Percentiles rank a stretch among this genome's conserved stretches.
Conservation (phyloP, 2,797 vertebrate genomes). For the Alosa sapidissima region DNA sequence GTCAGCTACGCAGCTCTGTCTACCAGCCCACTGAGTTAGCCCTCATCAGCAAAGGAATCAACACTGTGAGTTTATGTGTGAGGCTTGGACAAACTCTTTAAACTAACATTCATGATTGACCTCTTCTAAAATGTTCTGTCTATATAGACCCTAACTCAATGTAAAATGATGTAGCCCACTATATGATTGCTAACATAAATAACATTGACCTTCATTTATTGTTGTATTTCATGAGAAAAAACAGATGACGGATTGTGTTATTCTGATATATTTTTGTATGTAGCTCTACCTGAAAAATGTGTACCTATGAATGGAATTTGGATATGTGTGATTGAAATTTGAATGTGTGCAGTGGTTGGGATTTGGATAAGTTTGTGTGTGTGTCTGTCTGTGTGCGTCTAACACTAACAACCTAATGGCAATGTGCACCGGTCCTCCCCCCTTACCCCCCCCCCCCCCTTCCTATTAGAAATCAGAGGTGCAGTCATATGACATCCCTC, state of each 20-base stretch:
- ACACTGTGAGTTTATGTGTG: constrained; percentile 70
- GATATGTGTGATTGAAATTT: neutral
- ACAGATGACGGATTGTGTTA: neutral
- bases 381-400: neutral
- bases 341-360: neutral
- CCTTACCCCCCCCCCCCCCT: neutral
- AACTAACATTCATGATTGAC: neutral
- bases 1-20: constrained; percentile 85
- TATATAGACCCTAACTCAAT: neutral
- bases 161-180: neutral
- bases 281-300: neutral
- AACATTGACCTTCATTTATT: neutral
- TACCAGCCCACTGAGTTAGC: constrained; percentile 97
- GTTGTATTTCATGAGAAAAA: neutral
- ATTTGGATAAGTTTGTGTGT: neutral
- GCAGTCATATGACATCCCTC: constrained; percentile 78
- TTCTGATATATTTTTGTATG: neutral
- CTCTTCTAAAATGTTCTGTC: neutral
- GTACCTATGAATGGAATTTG: neutral
- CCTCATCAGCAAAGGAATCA: constrained; percentile 83
- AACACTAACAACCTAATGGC: neutral
- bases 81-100: neutral
- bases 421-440: neutral
- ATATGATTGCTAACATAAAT: neutral
- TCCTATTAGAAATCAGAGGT: constrained; percentile 60